Base-by-base conservation (phyloP, 2,113 vertebrate genomes). In the Protobothrops mucrosquamatus region DNA sequence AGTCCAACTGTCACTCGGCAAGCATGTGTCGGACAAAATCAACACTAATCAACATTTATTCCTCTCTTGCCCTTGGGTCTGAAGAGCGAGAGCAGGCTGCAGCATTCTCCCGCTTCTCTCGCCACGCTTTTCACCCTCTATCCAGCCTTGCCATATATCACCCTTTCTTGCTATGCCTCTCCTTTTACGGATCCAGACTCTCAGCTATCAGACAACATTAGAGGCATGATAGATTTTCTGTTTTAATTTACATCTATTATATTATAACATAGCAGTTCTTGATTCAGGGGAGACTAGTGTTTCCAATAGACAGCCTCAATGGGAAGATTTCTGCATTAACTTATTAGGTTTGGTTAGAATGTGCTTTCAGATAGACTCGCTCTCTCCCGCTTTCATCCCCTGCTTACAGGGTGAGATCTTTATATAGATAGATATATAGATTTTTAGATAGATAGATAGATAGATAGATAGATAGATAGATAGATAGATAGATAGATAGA, bases 1-100 rank as follows among this genome's bases (percentile, higher is more conserved):
- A 99, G 98, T 98, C 98, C 98, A 98, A 98, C 98, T 99, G 99
- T 99, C 99, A 99, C 98, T 99, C 97, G 98, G 98, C 98, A 98
- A 98, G 98, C 98, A 98, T 98, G 99, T 97, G 98, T 98, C 96
- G 98, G 98, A 98, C 98, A 99, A 98, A 99, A 99, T 99, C 99
- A 99, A 99, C 99, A 99, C 99, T 99, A 99, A 99, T 99, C 99
- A 99, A 99, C 99, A 99, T 99, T 99, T 99, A 99, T 99, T 99
- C 98, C 98, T 98, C 98, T 98, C 98, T 98, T 98, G 99, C 99
- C 99, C 98, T 98, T 98, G 98, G 99, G 98, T 98, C 98, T 98
- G 98, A 97, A 98, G 98, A 98, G 97, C 97, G 97, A 95, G 97
- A 97, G 97, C 98, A 89, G 98, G 97, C 98, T 96, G 97, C 93